phyloP scores from a whole-genome alignment of 2,113 vertebrate genomes.

The Daboia siamensis region DNA sequence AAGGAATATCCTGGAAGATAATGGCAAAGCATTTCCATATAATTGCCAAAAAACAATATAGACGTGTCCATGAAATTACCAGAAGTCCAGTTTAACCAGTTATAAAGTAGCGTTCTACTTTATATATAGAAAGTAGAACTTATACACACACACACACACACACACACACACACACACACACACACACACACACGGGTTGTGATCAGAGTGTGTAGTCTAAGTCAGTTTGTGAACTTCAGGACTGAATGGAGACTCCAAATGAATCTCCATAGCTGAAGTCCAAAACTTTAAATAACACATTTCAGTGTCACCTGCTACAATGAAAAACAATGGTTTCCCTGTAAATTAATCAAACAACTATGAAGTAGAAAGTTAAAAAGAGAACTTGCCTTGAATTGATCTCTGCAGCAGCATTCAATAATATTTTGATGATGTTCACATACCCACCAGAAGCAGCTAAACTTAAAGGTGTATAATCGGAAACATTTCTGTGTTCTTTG shows the following conservation, averaged over 20 bases:
- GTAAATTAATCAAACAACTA: not conserved
- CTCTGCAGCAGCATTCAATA: constrained; percentile 96
- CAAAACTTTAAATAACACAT: not conserved
- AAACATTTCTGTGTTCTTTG: constrained; percentile 98
- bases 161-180: too few species aligned
- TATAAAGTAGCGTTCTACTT: not conserved
- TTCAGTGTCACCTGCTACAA: not conserved
- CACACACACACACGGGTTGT: too few species aligned
- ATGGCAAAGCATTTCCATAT: not conserved
- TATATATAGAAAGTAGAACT: too few species aligned
- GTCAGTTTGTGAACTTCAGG: not conserved
- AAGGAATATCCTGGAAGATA: not conserved
- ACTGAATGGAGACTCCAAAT: not conserved
- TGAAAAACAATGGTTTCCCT: not conserved
- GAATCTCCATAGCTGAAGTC: not conserved
- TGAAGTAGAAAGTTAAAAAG: not conserved
- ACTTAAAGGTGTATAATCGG: constrained; percentile 97
- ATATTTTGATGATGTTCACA: constrained; percentile 98
- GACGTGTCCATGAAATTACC: not conserved
- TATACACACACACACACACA: too few species aligned
- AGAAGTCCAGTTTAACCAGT: not conserved
- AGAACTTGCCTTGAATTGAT: constrained; percentile 93
- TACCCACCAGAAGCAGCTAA: constrained; percentile 97
- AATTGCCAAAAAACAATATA: not conserved
- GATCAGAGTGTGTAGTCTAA: not conserved